Base-by-base conservation (phyloP, 2,888 invertebrate genomes). In the Sepioteuthis lessoniana region DNA sequence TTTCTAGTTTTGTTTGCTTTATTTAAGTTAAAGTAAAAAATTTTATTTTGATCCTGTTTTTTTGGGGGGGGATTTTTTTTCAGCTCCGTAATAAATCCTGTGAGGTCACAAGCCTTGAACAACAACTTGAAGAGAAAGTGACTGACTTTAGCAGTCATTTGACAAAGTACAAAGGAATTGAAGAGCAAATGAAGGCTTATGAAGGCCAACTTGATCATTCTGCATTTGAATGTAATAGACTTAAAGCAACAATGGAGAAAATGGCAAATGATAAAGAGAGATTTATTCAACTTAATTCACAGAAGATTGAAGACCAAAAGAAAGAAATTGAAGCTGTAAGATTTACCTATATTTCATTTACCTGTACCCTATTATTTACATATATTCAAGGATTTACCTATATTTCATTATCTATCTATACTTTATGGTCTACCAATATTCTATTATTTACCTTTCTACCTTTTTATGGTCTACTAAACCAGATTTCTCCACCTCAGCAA, bases 241-340 rank as follows among this genome's bases (percentile, higher is more conserved):
- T 95, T 93, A 94, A 95, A 35, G 94, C 94, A 38, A 94, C 94
- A 21, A 94, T 95, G 25, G 94, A 95, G 28, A 93, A 94, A 31
- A 94, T 94, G 38, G 94, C 94, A 37, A 94, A 94, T n/a, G 95
- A 94, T 16, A 94, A 94, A 16, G 95, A 96, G 38, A 95, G 95
- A 55, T 94, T 94, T 47, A 95, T 96, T 94, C 94, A 95, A 46
- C 94, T 96, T 60, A 96, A 96, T 93, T 94, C 94, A 35, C 96
- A 96, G 46, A 96, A 96, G 95, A 96, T 96, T 94, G 94, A 94
- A 47, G 96, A 96, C 50, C 96, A 95, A 94, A 96, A 96, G 94
- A 95, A 96, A 94, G 96, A 96, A 94, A 96, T 96, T 94, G 96
- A 96, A 55, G 95, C 95, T 91, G 96, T 96, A 95, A 95, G 95